A percentile compares a stretch with the other conserved stretches of the same genome.
Conservation (phyloP, 2,113 vertebrate species). For the Ictidomys tridecemlineatus region DNA sequence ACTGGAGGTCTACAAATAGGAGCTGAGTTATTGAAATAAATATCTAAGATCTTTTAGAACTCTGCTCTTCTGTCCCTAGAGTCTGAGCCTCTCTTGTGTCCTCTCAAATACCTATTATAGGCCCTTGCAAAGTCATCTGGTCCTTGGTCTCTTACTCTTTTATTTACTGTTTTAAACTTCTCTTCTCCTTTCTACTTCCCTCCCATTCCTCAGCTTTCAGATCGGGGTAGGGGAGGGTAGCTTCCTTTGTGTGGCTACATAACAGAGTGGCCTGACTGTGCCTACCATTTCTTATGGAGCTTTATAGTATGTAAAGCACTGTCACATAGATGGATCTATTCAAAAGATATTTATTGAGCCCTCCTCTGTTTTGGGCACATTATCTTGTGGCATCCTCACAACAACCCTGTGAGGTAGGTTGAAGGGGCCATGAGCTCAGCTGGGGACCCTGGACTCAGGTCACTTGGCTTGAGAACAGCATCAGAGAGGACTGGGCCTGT, state of each 20-base stretch:
- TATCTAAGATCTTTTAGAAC: neutral
- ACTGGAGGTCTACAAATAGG: neutral
- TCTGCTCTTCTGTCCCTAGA: neutral
- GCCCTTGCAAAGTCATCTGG: neutral
- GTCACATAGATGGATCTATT: neutral
- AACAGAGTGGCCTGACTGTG: neutral
- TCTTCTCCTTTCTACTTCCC: neutral
- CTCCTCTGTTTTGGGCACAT: neutral
- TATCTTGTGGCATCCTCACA: neutral
- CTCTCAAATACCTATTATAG: neutral
- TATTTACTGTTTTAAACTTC: neutral
- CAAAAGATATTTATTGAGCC: constrained; percentile 17
- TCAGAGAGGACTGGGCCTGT: neutral
- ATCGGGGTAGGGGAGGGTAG: neutral
- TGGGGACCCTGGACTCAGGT: neutral
- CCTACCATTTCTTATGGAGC: neutral
- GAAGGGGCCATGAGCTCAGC: neutral
- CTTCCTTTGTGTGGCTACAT: neutral
- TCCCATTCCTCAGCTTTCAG: neutral
- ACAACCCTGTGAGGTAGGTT: neutral
- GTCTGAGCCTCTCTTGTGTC: neutral
- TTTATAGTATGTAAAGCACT: constrained; percentile 12
- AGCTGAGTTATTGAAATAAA: neutral
- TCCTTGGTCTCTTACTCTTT: neutral
- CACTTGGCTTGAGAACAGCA: neutral